Base-by-base conservation (phyloP, 2,888 invertebrate genomes). In the Dasysyrphus albostriatus region DNA sequence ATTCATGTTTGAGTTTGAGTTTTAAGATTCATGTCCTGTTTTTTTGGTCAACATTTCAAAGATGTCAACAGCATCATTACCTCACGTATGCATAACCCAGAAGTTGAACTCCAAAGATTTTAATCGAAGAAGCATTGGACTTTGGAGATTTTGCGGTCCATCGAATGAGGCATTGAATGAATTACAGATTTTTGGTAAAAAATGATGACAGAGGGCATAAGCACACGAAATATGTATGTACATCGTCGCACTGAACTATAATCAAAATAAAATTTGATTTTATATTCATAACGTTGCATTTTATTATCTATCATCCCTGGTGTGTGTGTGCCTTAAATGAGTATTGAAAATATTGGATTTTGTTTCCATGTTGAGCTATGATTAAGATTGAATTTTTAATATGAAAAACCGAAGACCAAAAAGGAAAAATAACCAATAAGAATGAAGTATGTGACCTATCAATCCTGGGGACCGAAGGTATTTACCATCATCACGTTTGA, bases 271-370 rank as follows among this genome's bases (percentile, higher is more conserved):
- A 44, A 37, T 73, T 77, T 69, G 32, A 56, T 56, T 83, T 70
- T n/a, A 49, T 78, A 83, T 83, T 83, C 78, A 83, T 63, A 63
- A 56, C 78, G 49, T 44, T 47, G 29, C 70, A 42, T 72, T 16
- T 56, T 39, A 72, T 76, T 76, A 82, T 61, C 47, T 76, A 82
- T 61, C 47, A 65, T 82, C 56, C 9, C 9, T 34, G 34, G 7
- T 51, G 49, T 44, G n/a, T 44, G 1, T 2, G 9, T 9, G 37
- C 37, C 24, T 24, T 24, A 24, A 24, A 32, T 32, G 32, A 32
- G 5, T 1, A 6, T 5, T 32, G 7, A 5, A 6, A 32, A 5
- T 32, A 9, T 37, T 37, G 9, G 9, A 37, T 37, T 34, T 37
- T 37, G 37, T 37, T 9, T 37, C 7, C 2, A 37, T 37, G 7